Conservation (phyloP, 1,140 invertebrate species). For the Neuroterus valhalla region DNA sequence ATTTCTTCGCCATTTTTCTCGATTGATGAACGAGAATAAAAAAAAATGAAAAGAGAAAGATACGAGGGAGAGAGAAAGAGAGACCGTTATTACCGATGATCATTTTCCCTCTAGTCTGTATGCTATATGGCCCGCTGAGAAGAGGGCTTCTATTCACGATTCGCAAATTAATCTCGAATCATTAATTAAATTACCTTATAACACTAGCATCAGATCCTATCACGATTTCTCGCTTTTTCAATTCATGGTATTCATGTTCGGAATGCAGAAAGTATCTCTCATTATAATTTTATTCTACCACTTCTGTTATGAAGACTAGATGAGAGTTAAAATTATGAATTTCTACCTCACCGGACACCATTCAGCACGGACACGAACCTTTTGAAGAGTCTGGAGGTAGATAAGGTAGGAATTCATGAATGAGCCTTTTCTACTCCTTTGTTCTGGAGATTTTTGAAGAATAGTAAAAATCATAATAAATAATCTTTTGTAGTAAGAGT, state of each 20-base stretch:
- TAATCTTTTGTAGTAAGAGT: too few species aligned
- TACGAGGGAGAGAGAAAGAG: conserved; percentile 37
- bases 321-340: too few species aligned
- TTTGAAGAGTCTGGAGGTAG: too few species aligned
- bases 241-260: neutral
- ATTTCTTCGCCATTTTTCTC: conserved; percentile 40
- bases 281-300: conserved; percentile 41
- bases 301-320: too few species aligned
- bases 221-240: neutral
- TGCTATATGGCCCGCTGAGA: conserved; percentile 73
- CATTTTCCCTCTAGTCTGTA: conserved; percentile 68
- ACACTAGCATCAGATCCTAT: conserved; percentile 9
- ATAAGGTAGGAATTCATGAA: too few species aligned
- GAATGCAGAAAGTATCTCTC: conserved; percentile 18
- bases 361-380: too few species aligned
- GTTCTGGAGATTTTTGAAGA: too few species aligned
- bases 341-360: too few species aligned
- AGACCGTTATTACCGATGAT: conserved; percentile 56
- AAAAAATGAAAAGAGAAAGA: conserved; percentile 30
- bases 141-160: conserved; percentile 68
- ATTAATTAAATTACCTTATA: conserved; percentile 18
- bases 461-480: too few species aligned
- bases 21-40: conserved; percentile 43
- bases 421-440: too few species aligned
- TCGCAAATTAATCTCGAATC: conserved; percentile 63